phyloP scores from a whole-genome alignment of 2,113 vertebrate genomes.

The Mormyrus iriodes region DNA sequence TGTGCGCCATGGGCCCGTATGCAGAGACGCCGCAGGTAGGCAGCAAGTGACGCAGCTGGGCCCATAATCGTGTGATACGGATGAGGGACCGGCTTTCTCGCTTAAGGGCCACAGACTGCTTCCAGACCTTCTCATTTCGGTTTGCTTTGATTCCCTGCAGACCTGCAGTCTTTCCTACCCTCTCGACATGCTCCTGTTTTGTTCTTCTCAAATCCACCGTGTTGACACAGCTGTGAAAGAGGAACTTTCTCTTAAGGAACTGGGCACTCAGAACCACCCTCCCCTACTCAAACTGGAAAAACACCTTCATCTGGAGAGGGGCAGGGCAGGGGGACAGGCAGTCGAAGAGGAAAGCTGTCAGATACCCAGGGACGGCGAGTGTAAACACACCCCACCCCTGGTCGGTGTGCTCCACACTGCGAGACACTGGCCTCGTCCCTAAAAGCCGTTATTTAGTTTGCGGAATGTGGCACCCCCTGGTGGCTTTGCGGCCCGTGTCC shows the following conservation, averaged over 20 bases:
- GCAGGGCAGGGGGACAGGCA: neutral
- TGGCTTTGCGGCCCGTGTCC: neutral
- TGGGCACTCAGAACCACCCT: neutral
- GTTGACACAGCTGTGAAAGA: slow-evolving; percentile 27
- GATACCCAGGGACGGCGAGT: neutral
- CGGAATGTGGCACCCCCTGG: neutral
- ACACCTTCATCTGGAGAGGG: neutral
- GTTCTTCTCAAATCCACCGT: neutral
- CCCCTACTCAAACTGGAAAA: neutral
- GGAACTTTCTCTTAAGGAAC: slow-evolving; percentile 3
- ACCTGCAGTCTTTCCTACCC: neutral
- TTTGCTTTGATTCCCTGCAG: neutral
- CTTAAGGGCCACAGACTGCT: neutral
- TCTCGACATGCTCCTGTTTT: neutral
- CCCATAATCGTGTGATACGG: too few species aligned
- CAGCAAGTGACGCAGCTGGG: too few species aligned
- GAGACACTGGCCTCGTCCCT: neutral
- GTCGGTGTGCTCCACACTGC: neutral
- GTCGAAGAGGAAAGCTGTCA: neutral
- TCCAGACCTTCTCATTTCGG: neutral
- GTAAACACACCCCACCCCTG: neutral
- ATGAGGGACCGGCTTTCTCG: neutral
- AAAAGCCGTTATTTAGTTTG: neutral
- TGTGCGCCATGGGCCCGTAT: neutral
- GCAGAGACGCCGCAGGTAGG: too few species aligned